Conservation (phyloP, 2,888 invertebrate genomes). For the Buathra laborator region DNA sequence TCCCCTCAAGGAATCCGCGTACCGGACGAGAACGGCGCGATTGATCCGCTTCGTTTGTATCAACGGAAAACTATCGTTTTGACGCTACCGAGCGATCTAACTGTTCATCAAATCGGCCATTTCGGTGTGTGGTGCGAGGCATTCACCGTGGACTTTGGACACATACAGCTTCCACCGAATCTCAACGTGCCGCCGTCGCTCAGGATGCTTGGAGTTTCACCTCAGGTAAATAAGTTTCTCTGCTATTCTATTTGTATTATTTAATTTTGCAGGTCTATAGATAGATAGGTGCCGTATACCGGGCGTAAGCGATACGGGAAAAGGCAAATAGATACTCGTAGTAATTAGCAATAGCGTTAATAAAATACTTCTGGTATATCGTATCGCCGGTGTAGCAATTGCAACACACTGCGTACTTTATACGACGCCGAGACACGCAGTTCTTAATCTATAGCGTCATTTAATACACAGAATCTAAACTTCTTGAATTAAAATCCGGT, state of each 20-base stretch:
- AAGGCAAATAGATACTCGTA: too few species aligned
- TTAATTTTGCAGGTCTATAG: not conserved
- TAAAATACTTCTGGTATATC: too few species aligned
- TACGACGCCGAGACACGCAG: too few species aligned
- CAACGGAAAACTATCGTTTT: conserved; percentile 95
- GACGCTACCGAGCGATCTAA: conserved; percentile 95
- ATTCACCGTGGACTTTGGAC: conserved; percentile 97
- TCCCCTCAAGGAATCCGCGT: conserved; percentile 94
- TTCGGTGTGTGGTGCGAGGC: conserved; percentile 97
- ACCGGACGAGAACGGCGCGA: conserved; percentile 96
- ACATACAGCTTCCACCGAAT: conserved; percentile 91
- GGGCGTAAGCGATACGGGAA: too few species aligned
- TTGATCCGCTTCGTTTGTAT: conserved; percentile 92
- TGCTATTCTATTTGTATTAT: not conserved
- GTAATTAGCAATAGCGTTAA: too few species aligned
- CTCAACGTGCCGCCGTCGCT: conserved; percentile 96
- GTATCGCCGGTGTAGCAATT: too few species aligned
- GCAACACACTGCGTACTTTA: too few species aligned
- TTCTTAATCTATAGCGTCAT: too few species aligned
- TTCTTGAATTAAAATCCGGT: too few species aligned
- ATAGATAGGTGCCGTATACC: not conserved
- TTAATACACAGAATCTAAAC: too few species aligned
- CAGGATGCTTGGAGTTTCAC: conserved; percentile 96
- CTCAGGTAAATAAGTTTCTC: conserved; percentile 90
- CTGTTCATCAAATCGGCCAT: conserved; percentile 96